A percentile compares a stretch with the other conserved stretches of the same genome.
Evolutionary conservation across 2,888 invertebrate species (phyloP).

Genomic region (Bombyx huttoni): DNA sequence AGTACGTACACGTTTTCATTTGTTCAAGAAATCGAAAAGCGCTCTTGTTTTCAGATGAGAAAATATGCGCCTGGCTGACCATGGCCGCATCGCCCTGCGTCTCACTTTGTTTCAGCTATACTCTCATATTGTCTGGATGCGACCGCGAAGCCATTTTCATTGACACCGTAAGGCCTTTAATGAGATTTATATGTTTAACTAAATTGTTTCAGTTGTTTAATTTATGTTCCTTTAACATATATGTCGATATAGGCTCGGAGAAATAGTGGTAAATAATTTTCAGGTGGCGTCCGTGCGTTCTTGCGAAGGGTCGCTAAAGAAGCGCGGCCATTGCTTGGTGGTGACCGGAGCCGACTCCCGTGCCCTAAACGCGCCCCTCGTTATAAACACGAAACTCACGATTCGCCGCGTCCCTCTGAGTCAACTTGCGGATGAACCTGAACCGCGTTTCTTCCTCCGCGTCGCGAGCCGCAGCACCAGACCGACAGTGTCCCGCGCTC

Average conservation of each 20-base stretch:
- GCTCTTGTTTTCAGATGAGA: conserved; percentile 23
- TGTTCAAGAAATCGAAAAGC: not conserved
- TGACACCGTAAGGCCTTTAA: conserved; percentile 42
- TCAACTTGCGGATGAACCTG: conserved; percentile 28
- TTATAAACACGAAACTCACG: conserved; percentile 42
- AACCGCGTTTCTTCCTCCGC: conserved; percentile 54
- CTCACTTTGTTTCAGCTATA: conserved; percentile 49
- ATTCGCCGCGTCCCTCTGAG: conserved; percentile 45
- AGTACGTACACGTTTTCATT: no score
- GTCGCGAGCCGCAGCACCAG: conserved; percentile 45
- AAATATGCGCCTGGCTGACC: conserved; percentile 47
- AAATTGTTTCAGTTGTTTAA: no score
- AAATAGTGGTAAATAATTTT: no score
- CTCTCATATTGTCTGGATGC: conserved; percentile 56
- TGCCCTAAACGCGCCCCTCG: conserved; percentile 33
- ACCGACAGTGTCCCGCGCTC: conserved; percentile 13
- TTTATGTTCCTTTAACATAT: no score
- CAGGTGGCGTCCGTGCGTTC: conserved; percentile 61
- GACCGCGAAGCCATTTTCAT: conserved; percentile 64
- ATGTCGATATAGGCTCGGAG: no score
- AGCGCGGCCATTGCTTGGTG: conserved; percentile 46
- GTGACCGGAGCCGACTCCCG: conserved; percentile 43
- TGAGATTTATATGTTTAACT: not conserved
- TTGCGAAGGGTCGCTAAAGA: conserved; percentile 56
- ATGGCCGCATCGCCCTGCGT: conserved; percentile 59